Conservation (phyloP, 2,888 invertebrate species). For the Acrocyrtus sp. region DNA sequence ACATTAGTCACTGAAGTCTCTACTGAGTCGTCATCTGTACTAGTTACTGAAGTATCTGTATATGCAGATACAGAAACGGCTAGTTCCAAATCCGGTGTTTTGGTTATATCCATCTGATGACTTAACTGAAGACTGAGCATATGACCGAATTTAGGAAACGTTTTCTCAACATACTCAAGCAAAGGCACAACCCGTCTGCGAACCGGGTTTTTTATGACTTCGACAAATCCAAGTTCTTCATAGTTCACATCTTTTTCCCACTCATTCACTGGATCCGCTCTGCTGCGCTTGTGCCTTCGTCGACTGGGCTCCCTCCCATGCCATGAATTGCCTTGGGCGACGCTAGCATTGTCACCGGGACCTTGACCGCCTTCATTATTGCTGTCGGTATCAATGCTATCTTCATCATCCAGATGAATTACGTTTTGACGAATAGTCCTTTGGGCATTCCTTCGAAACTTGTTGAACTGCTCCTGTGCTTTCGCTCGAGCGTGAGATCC, state of each 20-base stretch:
- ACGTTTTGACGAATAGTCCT: neutral
- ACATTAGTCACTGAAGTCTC: no score
- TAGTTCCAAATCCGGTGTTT: no score
- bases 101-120: slow-evolving; percentile 42
- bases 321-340: neutral
- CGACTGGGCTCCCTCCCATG: neutral
- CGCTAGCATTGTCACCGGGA: neutral
- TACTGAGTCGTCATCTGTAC: no score
- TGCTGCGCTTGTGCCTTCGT: neutral
- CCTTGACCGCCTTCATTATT: neutral
- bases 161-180: slow-evolving; percentile 27
- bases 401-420: neutral
- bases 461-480: slow-evolving; percentile 3
- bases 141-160: slow-evolving; percentile 29
- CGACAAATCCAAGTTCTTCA: slow-evolving; percentile 3
- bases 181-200: slow-evolving; percentile 36
- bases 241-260: slow-evolving; percentile 9
- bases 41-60: no score
- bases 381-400: neutral
- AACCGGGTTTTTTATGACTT: neutral
- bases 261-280: neutral
- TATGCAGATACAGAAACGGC: no score
- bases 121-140: slow-evolving; percentile 37
- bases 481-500: slow-evolving; percentile 38
- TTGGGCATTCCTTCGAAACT: neutral